phyloP scores from a whole-genome alignment of 1,140 invertebrate genomes.

The Cydia fagiglandana region DNA sequence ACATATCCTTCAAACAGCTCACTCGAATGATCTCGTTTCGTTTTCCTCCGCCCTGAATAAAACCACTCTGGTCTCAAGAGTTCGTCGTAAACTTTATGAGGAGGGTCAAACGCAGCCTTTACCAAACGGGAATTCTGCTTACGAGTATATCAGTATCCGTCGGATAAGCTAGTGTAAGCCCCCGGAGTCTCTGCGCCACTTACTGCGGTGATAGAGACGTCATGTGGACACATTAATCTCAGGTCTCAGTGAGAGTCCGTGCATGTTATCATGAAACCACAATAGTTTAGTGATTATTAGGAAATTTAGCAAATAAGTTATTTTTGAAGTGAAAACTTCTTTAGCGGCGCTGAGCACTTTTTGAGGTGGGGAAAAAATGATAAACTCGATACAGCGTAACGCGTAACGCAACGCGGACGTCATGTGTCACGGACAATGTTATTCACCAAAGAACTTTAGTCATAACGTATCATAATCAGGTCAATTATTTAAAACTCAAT shows the following conservation, averaged over 20 bases:
- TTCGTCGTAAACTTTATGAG: slow-evolving; percentile 30
- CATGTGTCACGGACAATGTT: too few species aligned
- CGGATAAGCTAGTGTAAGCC: slow-evolving; percentile 27
- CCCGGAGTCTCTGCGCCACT: not conserved
- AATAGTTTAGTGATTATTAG: slow-evolving; percentile 8
- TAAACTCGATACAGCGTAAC: too few species aligned
- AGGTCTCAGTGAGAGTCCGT: slow-evolving; percentile 4
- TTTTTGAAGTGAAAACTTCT: too few species aligned
- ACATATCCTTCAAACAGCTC: not conserved
- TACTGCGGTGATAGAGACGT: slow-evolving; percentile 26
- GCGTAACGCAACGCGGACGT: too few species aligned
- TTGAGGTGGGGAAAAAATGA: too few species aligned
- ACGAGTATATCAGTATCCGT: slow-evolving; percentile 23
- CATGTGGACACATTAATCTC: slow-evolving; percentile 30
- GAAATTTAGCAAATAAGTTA: not conserved
- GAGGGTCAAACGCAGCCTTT: slow-evolving; percentile 26
- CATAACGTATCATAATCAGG: too few species aligned
- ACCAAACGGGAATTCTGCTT: slow-evolving; percentile 24
- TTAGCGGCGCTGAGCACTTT: too few species aligned
- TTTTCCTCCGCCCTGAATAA: slow-evolving; percentile 22
- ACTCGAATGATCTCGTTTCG: slow-evolving; percentile 18
- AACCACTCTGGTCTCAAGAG: slow-evolving; percentile 28
- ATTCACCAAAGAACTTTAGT: too few species aligned
- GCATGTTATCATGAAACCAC: slow-evolving; percentile 25
- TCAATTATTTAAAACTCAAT: too few species aligned